Percentiles rank a stretch among this genome's conserved stretches.
These are phyloP conservation scores for Physocephala rufipes DNA, from an alignment of 2,888 invertebrate species.

Conservation along the genomic window DNA sequence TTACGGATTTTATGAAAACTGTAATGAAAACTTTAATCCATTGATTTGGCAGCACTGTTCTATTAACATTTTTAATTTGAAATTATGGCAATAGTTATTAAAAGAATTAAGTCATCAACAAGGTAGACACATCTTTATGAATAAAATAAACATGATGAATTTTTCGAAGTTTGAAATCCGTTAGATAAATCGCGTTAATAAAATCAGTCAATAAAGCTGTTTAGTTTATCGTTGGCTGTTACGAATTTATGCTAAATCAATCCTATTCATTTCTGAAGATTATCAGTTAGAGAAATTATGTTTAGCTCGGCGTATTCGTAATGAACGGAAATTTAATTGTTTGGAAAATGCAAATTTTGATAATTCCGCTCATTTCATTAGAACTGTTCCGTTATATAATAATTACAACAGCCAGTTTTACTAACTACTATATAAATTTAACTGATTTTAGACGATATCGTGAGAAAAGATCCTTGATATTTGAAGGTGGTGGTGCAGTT, in stretches of 20 bases:
- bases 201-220: no score
- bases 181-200: no score
- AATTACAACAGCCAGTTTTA: slow-evolving; percentile 17
- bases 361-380: slow-evolving; percentile 17
- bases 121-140: no score
- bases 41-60: no score
- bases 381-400: slow-evolving; percentile 24
- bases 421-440: slow-evolving; percentile 41
- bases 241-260: not conserved
- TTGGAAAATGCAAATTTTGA: slow-evolving; percentile 3
- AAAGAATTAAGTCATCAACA: no score
- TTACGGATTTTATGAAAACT: no score
- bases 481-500: slow-evolving; percentile 47
- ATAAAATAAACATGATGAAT: no score
- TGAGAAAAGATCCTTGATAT: slow-evolving; percentile 48
- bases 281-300: slow-evolving; percentile 7
- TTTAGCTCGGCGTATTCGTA: not conserved
- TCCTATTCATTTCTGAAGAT: not conserved
- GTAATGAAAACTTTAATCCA: no score
- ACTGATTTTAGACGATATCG: slow-evolving; percentile 46
- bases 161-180: no score
- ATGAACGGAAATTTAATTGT: not conserved
- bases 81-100: no score
- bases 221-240: no score
- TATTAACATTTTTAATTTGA: no score